These are phyloP conservation scores for Lymantria monacha DNA, from an alignment of 2,888 invertebrate species.

Conservation along the genomic window DNA sequence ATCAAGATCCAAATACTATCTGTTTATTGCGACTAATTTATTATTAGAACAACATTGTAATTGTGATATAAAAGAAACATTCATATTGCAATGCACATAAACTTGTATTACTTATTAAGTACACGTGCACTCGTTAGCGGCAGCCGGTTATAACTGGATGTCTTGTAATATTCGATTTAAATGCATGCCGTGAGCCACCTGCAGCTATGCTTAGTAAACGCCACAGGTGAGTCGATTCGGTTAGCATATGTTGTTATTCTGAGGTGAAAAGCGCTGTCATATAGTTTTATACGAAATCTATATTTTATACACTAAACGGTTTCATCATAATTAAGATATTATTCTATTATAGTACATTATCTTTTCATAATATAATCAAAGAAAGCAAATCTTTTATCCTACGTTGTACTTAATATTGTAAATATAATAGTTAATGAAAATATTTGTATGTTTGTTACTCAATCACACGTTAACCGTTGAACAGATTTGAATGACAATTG, in stretches of 20 bases:
- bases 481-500: too few species aligned
- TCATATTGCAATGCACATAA: not conserved
- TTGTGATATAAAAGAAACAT: not conserved
- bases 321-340: too few species aligned
- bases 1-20: not conserved
- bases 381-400: too few species aligned
- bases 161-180: constrained; percentile 67
- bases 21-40: not conserved
- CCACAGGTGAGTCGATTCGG: constrained; percentile 18
- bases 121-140: constrained; percentile 11
- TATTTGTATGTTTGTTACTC: too few species aligned
- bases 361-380: too few species aligned
- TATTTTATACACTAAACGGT: not conserved
- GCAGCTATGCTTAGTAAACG: constrained; percentile 1
- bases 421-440: too few species aligned
- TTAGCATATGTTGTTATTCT: constrained; percentile 6
- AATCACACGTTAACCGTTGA: too few species aligned
- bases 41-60: not conserved
- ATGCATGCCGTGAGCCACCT: constrained; percentile 50
- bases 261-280: not conserved
- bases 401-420: too few species aligned
- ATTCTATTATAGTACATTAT: too few species aligned
- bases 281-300: not conserved
- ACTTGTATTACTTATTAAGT: constrained; percentile 4
- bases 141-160: constrained; percentile 36